These are phyloP conservation scores for Eurosta solidaginis DNA, from an alignment of 1,140 invertebrate species.

Conservation along the genomic window DNA sequence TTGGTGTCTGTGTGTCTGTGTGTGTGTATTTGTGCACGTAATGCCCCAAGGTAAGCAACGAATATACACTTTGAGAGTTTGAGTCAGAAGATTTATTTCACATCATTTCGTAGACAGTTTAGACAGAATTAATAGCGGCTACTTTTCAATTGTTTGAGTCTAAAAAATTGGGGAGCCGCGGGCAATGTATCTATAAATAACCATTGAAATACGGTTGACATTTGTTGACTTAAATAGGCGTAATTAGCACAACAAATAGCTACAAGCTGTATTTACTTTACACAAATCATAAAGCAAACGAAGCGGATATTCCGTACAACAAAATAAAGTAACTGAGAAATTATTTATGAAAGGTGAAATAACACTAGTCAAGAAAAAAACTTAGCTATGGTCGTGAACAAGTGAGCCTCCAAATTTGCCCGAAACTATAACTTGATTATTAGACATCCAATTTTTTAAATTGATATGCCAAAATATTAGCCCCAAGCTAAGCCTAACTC, in stretches of 20 bases:
- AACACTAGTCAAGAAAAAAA: too few relatives aligned
- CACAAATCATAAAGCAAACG: background rate
- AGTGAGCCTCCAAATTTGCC: too few relatives aligned
- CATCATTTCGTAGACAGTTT: background rate
- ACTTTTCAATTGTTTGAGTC: conserved; percentile 24
- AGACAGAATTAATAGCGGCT: background rate
- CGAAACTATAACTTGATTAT: too few relatives aligned
- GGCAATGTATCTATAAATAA: background rate
- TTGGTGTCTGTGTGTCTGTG: background rate
- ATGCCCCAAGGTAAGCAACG: conserved; percentile 4
- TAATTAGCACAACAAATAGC: conserved; percentile 34
- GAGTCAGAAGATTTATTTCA: background rate
- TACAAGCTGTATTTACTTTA: conserved; percentile 22
- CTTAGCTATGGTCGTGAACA: too few relatives aligned
- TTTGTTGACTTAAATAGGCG: background rate
- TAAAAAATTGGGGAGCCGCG: background rate
- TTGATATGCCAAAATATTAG: too few relatives aligned
- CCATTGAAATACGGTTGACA: background rate
- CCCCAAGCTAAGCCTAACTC: too few relatives aligned
- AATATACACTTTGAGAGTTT: background rate
- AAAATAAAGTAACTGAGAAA: too few relatives aligned
- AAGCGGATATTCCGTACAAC: conserved; percentile 7
- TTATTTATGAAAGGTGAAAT: too few relatives aligned
- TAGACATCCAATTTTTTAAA: too few relatives aligned
- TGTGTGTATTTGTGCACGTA: background rate